A percentile compares a stretch with the other conserved stretches of the same genome.
Evolutionary conservation across 2,888 invertebrate species (phyloP).

Genomic region (Oligia fasciuncula): DNA sequence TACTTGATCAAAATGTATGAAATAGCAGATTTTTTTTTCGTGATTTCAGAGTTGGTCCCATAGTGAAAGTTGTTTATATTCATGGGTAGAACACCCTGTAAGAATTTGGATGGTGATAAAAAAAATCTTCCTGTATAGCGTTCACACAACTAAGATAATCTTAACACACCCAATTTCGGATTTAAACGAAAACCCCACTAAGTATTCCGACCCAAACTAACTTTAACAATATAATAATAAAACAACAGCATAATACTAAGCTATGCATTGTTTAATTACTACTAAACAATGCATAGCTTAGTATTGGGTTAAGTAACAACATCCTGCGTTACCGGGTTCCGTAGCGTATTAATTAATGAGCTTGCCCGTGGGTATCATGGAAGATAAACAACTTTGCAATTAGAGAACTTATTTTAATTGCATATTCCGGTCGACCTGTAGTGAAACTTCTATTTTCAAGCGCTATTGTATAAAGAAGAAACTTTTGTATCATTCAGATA

Average conservation of each 20-base stretch:
- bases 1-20: too few species aligned
- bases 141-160: too few species aligned
- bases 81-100: too few species aligned
- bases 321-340: background rate
- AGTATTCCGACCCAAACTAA: conserved; percentile 20
- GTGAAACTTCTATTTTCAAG: conserved; percentile 6
- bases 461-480: background rate
- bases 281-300: conserved; percentile 4
- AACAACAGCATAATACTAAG: too few species aligned
- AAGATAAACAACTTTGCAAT: conserved; percentile 23
- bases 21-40: too few species aligned
- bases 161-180: background rate
- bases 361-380: background rate
- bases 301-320: conserved; percentile 18
- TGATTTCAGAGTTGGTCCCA: too few species aligned
- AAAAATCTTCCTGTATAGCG: too few species aligned
- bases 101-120: too few species aligned
- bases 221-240: conserved; percentile 13
- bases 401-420: conserved; percentile 22
- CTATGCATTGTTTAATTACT: too few species aligned
- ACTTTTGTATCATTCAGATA: background rate
- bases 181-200: conserved; percentile 19
- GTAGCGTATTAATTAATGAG: conserved; percentile 31
- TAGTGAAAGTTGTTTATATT: too few species aligned
- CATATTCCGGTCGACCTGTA: background rate